A percentile compares a stretch with the other conserved stretches of the same genome.
These are phyloP conservation scores for Plagodis pulveraria DNA, from an alignment of 2,888 invertebrate species.

Conservation along the genomic window DNA sequence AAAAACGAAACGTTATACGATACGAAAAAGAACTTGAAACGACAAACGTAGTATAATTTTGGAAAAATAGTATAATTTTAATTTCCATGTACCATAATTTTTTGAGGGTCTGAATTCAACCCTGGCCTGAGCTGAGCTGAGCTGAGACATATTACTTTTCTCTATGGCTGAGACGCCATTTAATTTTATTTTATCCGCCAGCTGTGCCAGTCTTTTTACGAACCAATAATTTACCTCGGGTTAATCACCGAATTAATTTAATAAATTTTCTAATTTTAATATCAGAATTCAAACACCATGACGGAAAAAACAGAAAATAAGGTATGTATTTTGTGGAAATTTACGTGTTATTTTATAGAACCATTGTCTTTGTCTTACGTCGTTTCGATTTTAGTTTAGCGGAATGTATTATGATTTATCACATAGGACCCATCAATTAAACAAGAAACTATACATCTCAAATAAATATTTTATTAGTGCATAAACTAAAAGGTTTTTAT, in stretches of 20 bases:
- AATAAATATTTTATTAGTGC: background rate
- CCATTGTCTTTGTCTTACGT: background rate
- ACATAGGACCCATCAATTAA: no score
- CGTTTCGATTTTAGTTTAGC: background rate
- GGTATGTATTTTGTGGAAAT: constrained; percentile 51
- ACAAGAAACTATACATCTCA: background rate
- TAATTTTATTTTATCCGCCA: constrained; percentile 22
- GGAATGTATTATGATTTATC: no score
- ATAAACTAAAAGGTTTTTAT: no score
- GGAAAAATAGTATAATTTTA: no score
- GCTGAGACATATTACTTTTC: no score
- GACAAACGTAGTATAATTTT: no score
- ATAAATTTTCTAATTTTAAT: constrained; percentile 7
- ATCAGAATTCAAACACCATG: constrained; percentile 47
- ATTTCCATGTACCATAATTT: no score
- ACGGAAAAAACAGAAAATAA: constrained; percentile 66
- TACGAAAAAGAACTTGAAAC: no score
- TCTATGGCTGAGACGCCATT: background rate
- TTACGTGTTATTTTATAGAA: background rate
- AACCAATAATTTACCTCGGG: constrained; percentile 14
- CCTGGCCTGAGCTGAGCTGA: no score
- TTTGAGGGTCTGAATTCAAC: no score
- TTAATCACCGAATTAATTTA: constrained; percentile 2
- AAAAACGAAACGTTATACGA: no score
- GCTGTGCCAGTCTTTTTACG: constrained; percentile 38